Evolutionary conservation across 2,888 invertebrate species (phyloP), one percentile per base, ranked within the genome.

Genomic region (Eupelmus urozonus): DNA sequence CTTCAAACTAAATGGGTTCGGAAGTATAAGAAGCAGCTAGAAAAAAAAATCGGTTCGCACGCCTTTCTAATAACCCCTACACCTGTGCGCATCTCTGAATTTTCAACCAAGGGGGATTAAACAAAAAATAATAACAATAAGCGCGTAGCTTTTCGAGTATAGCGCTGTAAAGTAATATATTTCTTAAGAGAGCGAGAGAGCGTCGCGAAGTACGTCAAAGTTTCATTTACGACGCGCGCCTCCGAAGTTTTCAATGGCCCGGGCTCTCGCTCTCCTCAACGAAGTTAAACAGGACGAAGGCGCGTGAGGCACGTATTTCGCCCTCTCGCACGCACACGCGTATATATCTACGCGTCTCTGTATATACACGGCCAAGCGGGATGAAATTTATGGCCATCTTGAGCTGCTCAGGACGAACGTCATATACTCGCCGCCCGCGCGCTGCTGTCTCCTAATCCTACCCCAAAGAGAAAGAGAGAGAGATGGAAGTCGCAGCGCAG

Each of bases 201-300:
- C 2, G 40, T 40, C 20, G 23, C 27, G 51, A 53, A 57, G 66
- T 25, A n/a, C 76, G 72, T 66, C 71, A 45, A 73, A 73, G 72
- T 78, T 78, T 78, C 72, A 45, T 73, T 78, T 78, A 78, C 72
- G 77, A 77, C 45, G 67, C 59, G 72, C 59, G 40, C 55, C 40
- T 51, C 29, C 53, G 29, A 65, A 73, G 66, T 74, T 74, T 74
- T 74, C 66, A 67, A 74, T 74, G 60, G 74, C 34, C 60, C 9
- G 13, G 7, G 25, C 63, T 34, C 60, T 59, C 51, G n/a, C 23
- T 23, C 3, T 40, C 40, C 11, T 1, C 13, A 42, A 13, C 66
- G 20, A 65, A 72, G 72, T 72, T 77, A 77, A 77, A 77, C 72
- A 77, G 59, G 66, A 29, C 51, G 55, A 66, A 23, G 42, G 23